Percentiles rank a stretch among this genome's conserved stretches.
Conservation (phyloP, 2,888 invertebrate genomes). For the Drosophila yooni region DNA sequence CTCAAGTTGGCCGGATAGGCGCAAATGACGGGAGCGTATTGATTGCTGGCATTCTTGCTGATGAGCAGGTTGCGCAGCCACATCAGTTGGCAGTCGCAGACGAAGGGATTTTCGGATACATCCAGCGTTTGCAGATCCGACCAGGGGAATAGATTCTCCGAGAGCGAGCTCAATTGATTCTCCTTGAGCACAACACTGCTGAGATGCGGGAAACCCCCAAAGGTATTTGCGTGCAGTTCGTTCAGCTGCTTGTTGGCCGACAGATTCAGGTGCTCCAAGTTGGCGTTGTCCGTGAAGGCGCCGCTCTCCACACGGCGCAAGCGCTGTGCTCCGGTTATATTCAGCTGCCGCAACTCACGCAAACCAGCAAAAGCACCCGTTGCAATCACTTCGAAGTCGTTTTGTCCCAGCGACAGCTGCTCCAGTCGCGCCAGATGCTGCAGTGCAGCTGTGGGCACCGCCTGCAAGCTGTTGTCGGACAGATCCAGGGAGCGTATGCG, state of each 20-base stretch:
- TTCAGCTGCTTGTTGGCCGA: conserved; percentile 91
- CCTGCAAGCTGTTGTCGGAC: conserved; percentile 91
- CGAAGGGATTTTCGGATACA: conserved; percentile 92
- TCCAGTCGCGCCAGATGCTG: conserved; percentile 90
- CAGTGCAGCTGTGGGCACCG: conserved; percentile 91
- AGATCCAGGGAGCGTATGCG: conserved; percentile 91
- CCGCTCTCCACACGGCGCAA: conserved; percentile 91
- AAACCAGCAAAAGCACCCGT: conserved; percentile 92
- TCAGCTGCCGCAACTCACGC: conserved; percentile 90
- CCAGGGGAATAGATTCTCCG: conserved; percentile 93
- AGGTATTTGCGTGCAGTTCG: conserved; percentile 90
- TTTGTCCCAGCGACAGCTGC: conserved; percentile 93
- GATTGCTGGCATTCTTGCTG: conserved; percentile 83
- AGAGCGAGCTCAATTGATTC: conserved; percentile 90
- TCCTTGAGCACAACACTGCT: conserved; percentile 91
- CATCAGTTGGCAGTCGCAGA: conserved; percentile 92
- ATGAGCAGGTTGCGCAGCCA: conserved; percentile 91
- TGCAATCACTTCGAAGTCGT: conserved; percentile 90
- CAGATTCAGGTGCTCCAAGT: conserved; percentile 91
- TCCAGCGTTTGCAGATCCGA: conserved; percentile 91
- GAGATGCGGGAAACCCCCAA: conserved; percentile 92
- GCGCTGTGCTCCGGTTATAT: conserved; percentile 91
- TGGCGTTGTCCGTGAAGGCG: conserved; percentile 92
- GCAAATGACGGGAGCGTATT: conserved; percentile 87
- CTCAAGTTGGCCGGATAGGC: conserved; percentile 90